phyloP scores from a whole-genome alignment of 2,888 invertebrate species.

The Caenorhabditis parvicauda region DNA sequence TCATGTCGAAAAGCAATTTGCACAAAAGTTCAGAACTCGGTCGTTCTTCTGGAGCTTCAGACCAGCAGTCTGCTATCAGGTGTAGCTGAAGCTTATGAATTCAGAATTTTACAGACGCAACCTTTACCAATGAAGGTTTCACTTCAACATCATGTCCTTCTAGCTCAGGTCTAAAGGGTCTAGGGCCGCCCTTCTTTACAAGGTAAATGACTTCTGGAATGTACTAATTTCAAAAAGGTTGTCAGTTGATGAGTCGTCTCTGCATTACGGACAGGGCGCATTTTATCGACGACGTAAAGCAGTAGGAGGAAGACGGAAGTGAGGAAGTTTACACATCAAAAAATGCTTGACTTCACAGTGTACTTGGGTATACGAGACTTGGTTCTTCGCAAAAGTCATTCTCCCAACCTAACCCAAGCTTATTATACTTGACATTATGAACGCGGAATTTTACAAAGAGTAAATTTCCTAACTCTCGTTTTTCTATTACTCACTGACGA shows the following conservation, averaged over 20 bases:
- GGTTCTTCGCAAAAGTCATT: too few species aligned
- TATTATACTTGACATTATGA: too few species aligned
- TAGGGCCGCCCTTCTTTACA: conserved; percentile 37
- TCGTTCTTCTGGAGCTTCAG: conserved; percentile 38
- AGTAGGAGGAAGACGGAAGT: too few species aligned
- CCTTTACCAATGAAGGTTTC: conserved; percentile 20
- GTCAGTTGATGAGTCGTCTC: too few species aligned
- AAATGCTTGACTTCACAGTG: too few species aligned
- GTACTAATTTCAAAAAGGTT: conserved; percentile 8
- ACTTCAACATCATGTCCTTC: conserved; percentile 15
- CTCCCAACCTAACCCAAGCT: too few species aligned
- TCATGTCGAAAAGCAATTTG: conserved; percentile 16
- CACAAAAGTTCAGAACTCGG: conserved; percentile 33
- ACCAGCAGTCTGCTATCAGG: conserved; percentile 52
- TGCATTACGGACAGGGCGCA: too few species aligned
- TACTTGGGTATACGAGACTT: too few species aligned
- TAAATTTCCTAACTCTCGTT: too few species aligned
- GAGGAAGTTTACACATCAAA: too few species aligned
- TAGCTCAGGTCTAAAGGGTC: conserved; percentile 36
- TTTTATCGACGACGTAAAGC: too few species aligned
- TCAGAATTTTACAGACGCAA: background rate
- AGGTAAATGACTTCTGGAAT: conserved; percentile 41
- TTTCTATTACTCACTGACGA: too few species aligned
- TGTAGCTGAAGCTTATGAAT: conserved; percentile 18
- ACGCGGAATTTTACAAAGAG: background rate